Conservation (phyloP, 2,888 invertebrate species). For the Alviniconcha strummeri region DNA sequence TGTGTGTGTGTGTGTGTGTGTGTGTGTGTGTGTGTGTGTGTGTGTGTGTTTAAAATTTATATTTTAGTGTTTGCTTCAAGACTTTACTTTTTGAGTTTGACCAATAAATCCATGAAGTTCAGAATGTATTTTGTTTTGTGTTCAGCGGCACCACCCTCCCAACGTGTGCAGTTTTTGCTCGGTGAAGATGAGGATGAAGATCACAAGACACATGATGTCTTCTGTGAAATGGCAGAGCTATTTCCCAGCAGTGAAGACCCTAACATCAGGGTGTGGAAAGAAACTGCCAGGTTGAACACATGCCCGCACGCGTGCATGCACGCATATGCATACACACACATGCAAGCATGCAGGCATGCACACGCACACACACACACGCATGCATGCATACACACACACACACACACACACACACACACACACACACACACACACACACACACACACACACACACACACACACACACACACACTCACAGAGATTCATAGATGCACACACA, state of each 20-base stretch:
- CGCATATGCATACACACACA: not conserved
- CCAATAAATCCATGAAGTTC: not conserved
- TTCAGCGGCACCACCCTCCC: conserved; percentile 81
- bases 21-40: not conserved
- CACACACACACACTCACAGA: too few species aligned
- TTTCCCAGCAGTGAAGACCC: conserved; percentile 79
- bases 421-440: too few species aligned
- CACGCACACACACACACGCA: too few species aligned
- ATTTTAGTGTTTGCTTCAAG: not conserved
- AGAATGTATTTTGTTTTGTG: not conserved
- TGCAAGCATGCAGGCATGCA: not conserved
- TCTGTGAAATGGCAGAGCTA: conserved; percentile 98
- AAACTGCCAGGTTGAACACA: conserved; percentile 85
- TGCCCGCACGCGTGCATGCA: too few species aligned
- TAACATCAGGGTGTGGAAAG: conserved; percentile 91
- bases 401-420: too few species aligned
- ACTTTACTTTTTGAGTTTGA: not conserved
- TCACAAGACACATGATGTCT: conserved; percentile 87
- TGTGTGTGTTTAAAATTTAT: not conserved
- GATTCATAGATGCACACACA: too few species aligned
- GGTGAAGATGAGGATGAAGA: conserved; percentile 88
- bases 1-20: not conserved
- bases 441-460: too few species aligned
- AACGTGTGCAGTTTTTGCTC: conserved; percentile 97
- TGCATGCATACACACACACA: too few species aligned